Base-by-base conservation (phyloP, 2,113 vertebrate species). In the Danio rerio region DNA sequence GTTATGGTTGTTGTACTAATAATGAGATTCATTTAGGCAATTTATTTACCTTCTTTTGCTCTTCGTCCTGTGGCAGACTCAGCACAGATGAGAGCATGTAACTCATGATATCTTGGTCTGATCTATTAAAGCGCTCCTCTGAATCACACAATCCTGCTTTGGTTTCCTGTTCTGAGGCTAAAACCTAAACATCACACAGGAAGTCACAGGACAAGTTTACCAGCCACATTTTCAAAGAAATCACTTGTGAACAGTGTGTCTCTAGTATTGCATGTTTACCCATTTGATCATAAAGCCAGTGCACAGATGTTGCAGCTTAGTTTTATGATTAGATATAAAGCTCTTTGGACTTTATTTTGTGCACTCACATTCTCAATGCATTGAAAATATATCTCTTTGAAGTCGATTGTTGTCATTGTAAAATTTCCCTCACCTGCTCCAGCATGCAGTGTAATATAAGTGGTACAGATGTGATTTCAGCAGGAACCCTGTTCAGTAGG, bases 401-500 rank as follows among this genome's bases (percentile, higher is more conserved):
- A 69, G 47, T 69, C 12, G 2, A 47, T 18, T 16, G n/a, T 11
- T 68, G 6, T 68, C 1, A n/a, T n/a, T n/a, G 6, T 3, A 5
- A 62, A 49, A 63, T 16, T 50, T 15, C 59, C 0, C 90, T 20
- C 53, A 98, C 97, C 96, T 99, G 97, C 71, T 99, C 95, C 69
- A 98, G 86, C 89, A 98, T 92, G 84, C 96, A 96, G 78, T 95
- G 89, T 71, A 99, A 78, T 12, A 99, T 91, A 45, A 99, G 89
- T 3, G 96, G 84, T 65, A 97, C 93, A 68, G 97, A 97, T 81
- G 93, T 80, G 45, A 88, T 92, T 75, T 96, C 96, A 15, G 95
- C 92, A 0, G 96, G 95, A 84, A 97, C 73, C 9, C 87, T 85
- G 87, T 92, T 93, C 69, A 99, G 85, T 10, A 98, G 87, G 69